These are phyloP conservation scores for Pseudochirops corinnae DNA, from an alignment of 2,797 vertebrate species.

Conservation along the genomic window DNA sequence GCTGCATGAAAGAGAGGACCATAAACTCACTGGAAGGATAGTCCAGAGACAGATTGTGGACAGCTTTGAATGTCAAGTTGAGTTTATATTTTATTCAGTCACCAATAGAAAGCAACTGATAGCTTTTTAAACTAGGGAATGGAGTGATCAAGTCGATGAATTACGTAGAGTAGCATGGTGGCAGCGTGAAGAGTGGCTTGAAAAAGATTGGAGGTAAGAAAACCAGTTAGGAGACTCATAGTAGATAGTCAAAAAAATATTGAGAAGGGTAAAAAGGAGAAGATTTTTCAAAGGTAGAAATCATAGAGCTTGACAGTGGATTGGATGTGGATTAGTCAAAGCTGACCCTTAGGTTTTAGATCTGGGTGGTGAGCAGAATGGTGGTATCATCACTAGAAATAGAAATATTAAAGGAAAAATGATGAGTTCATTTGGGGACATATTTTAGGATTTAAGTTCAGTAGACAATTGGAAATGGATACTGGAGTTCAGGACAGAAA, in stretches of 20 bases:
- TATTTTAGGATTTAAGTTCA: neutral
- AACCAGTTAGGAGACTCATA: neutral
- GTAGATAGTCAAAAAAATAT: neutral
- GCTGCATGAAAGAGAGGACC: neutral
- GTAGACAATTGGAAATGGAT: neutral
- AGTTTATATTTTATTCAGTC: neutral
- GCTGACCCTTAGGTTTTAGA: neutral
- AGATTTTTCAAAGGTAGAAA: neutral
- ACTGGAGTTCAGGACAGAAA: neutral
- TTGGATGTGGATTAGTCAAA: neutral
- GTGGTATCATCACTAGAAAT: neutral
- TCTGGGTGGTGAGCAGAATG: neutral
- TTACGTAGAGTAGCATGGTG: neutral
- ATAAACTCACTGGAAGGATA: neutral
- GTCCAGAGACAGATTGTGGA: neutral
- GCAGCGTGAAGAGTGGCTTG: neutral
- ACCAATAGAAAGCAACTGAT: neutral
- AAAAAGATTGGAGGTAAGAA: neutral
- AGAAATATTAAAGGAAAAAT: neutral
- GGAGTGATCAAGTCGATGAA: neutral
- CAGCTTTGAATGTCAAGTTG: neutral
- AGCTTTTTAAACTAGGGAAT: neutral
- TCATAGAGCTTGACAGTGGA: neutral
- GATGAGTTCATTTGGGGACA: neutral
- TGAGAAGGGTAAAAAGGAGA: neutral